phyloP scores from a whole-genome alignment of 1,140 invertebrate species.

The Diorhabda carinulata region DNA sequence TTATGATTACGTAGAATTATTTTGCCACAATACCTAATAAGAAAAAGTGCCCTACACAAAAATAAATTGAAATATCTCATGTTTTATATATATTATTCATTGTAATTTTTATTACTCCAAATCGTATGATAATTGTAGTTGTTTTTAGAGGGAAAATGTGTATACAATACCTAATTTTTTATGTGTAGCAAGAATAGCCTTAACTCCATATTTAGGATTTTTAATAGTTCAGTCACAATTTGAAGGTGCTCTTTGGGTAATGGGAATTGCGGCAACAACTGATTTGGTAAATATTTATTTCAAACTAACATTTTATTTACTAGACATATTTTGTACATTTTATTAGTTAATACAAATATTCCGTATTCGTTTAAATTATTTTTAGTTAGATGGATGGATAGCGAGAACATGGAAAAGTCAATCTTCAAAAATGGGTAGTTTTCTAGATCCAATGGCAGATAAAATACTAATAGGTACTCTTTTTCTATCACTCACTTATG shows the following conservation, averaged over 20 bases:
- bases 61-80: too few relatives aligned
- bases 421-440: conserved; percentile 87
- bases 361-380: conserved; percentile 43
- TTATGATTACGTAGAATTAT: too few relatives aligned
- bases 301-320: too few relatives aligned
- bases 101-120: too few relatives aligned
- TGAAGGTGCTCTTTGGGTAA: conserved; percentile 65
- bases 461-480: conserved; percentile 89
- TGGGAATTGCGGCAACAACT: conserved; percentile 75
- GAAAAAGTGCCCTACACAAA: too few relatives aligned
- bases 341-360: conserved; percentile 29
- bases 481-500: conserved; percentile 81
- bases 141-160: conserved; percentile 78
- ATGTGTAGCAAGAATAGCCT: conserved; percentile 75
- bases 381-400: conserved; percentile 91
- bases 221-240: conserved; percentile 75
- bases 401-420: conserved; percentile 88
- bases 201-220: conserved; percentile 81
- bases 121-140: not conserved
- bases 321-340: not conserved
- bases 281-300: conserved; percentile 63
- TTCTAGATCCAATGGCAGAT: conserved; percentile 97
- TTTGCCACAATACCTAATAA: too few relatives aligned
- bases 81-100: too few relatives aligned
- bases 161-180: conserved; percentile 90